Evolutionary conservation across 2,888 invertebrate genomes (phyloP), one percentile per base, ranked within the genome.

Genomic region (Lordiphosa andalusiaca): DNA sequence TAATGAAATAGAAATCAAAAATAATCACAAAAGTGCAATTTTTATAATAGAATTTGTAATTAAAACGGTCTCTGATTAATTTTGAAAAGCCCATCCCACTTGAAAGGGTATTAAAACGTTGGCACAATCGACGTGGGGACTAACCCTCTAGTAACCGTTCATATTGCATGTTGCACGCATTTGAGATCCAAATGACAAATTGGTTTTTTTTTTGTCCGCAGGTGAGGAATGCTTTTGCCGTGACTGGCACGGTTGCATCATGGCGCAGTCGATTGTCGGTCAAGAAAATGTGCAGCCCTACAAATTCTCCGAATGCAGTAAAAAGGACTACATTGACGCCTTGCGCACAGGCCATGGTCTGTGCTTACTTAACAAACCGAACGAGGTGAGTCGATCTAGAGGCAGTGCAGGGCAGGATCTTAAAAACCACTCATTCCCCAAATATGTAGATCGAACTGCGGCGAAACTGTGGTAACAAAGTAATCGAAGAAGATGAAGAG

Each of bases 191-290:
- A 25, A 7, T 25, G 25, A 2, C 10, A 9, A 3, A 19, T 19
- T 35, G 5, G 4, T 21, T 23, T 23, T 5, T n/a, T n/a, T 9
- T 12, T 19, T 12, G 13, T 44, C 6, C 12, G 23, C 10, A 93
- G 93, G 93, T 68, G 93, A 94, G 84, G 94, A 95, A 88, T 97
- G 97, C 89, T 93, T 93, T 89, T 97, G 97, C 90, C 93, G 94
- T 63, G 96, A 97, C 91, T 97, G 97, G 97, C 97, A 97, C 90
- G 97, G 97, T 65, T 97, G 97, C 90, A 97, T 97, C 89, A 97
- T 97, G 97, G 95, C 96, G 51, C 96, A 96, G 90, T 94, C 95
- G 69, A 96, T 97, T 86, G 95, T 97, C 41, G 96, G 97, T 33
- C 91, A 94, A 83, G 96, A 97, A 88, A 96, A 96, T 89, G 95